These are phyloP conservation scores for Stenodema calcarata DNA, from an alignment of 2,888 invertebrate species.

Conservation along the genomic window DNA sequence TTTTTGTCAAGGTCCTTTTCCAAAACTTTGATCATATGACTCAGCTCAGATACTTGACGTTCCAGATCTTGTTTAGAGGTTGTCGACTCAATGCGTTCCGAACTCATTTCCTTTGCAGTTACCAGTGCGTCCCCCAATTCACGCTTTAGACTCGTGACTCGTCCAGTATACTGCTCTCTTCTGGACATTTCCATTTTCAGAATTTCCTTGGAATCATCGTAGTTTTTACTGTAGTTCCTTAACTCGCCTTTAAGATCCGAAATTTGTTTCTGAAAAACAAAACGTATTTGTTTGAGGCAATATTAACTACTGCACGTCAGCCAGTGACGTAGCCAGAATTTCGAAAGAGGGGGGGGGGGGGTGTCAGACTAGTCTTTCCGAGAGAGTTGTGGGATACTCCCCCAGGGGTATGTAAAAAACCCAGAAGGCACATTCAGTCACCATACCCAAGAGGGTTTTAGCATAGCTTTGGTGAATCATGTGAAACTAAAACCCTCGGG, in stretches of 20 bases:
- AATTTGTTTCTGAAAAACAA: conserved; percentile 7
- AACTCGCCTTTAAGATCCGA: not conserved
- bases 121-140: not conserved
- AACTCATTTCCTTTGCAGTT: not conserved
- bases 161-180: not conserved
- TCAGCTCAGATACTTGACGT: conserved; percentile 30
- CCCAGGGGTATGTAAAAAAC: too few relatives aligned
- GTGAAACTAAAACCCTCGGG: too few relatives aligned
- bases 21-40: conserved; percentile 32
- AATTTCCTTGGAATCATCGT: conserved; percentile 3
- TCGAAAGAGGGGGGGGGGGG: too few relatives aligned
- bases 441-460: too few relatives aligned
- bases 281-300: not conserved
- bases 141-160: not conserved
- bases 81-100: not conserved
- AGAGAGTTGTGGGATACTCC: too few relatives aligned
- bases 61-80: conserved; percentile 34
- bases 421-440: too few relatives aligned
- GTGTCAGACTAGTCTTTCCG: too few relatives aligned
- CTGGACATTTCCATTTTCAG: conserved; percentile 24
- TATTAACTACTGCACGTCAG: not conserved
- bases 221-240: conserved; percentile 14
- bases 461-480: too few relatives aligned
- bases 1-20: conserved; percentile 25
- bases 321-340: too few relatives aligned